Conservation (phyloP, 2,797 vertebrate species). For the Crocodylus rhombifer region DNA sequence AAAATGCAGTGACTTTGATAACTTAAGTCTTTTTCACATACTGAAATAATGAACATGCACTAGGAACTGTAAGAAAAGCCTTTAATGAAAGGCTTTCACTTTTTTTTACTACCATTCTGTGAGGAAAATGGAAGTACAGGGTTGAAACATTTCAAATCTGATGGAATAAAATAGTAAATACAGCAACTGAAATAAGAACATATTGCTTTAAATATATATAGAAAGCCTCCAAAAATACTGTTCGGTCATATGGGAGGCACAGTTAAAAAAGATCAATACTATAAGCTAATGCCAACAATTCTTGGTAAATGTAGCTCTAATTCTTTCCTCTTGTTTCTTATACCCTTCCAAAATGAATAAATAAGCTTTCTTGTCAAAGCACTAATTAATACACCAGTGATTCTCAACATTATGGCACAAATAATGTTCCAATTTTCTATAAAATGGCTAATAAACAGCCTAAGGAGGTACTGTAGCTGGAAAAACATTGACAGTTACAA, state of each 20-base stretch:
- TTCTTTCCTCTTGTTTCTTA: not conserved
- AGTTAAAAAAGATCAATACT: slow-evolving; percentile 30
- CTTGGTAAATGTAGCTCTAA: not conserved
- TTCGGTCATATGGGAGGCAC: not conserved
- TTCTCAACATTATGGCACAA: not conserved
- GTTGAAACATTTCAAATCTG: not conserved
- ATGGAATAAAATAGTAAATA: not conserved
- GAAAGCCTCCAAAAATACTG: not conserved
- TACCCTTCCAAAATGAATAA: slow-evolving; percentile 27
- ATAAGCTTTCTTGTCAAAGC: slow-evolving; percentile 11
- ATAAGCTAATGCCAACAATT: slow-evolving; percentile 36
- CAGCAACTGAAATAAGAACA: not conserved
- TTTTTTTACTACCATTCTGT: not conserved
- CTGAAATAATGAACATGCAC: not conserved
- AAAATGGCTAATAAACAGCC: slow-evolving; percentile 6
- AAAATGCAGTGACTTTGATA: not conserved
- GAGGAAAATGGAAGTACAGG: not conserved
- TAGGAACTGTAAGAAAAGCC: not conserved
- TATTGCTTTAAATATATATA: not conserved
- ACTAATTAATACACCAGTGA: not conserved
- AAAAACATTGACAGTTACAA: not conserved
- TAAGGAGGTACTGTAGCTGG: not conserved
- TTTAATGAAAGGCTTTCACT: not conserved
- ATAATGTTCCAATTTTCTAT: not conserved
- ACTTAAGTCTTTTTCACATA: not conserved